These are phyloP conservation scores for Nylanderia fulva DNA, from an alignment of 1,140 invertebrate genomes.

Conservation along the genomic window DNA sequence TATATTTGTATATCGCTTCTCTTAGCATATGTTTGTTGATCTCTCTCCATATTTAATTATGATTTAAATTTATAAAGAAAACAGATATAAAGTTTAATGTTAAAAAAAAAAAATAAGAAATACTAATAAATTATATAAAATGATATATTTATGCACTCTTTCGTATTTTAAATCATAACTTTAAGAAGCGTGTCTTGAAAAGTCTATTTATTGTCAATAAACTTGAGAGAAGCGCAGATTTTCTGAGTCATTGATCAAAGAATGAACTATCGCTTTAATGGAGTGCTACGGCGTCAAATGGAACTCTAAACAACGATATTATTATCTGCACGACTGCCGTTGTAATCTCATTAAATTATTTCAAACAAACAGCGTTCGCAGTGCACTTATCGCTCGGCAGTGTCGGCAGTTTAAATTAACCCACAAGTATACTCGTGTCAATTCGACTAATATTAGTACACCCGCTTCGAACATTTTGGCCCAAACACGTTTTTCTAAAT, in stretches of 20 bases:
- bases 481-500: not conserved
- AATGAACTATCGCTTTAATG: constrained; percentile 53
- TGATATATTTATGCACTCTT: not conserved
- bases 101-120: constrained; percentile 20
- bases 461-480: not conserved
- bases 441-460: not conserved
- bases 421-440: not conserved
- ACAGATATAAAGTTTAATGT: constrained; percentile 49
- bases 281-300: constrained; percentile 58
- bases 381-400: constrained; percentile 42
- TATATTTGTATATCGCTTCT: constrained; percentile 44
- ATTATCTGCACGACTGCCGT: constrained; percentile 40
- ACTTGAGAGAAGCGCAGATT: not conserved
- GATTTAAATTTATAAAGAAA: constrained; percentile 63
- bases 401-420: constrained; percentile 42
- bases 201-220: not conserved
- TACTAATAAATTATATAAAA: not conserved
- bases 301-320: constrained; percentile 52
- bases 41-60: not conserved
- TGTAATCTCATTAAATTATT: constrained; percentile 66
- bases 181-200: not conserved
- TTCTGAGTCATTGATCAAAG: constrained; percentile 40
- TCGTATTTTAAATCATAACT: not conserved
- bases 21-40: constrained; percentile 59
- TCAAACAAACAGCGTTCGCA: constrained; percentile 50